A percentile compares a stretch with the other conserved stretches of the same genome.
phyloP scores from a whole-genome alignment of 2,113 vertebrate species.

The Cichladusa arquata region DNA sequence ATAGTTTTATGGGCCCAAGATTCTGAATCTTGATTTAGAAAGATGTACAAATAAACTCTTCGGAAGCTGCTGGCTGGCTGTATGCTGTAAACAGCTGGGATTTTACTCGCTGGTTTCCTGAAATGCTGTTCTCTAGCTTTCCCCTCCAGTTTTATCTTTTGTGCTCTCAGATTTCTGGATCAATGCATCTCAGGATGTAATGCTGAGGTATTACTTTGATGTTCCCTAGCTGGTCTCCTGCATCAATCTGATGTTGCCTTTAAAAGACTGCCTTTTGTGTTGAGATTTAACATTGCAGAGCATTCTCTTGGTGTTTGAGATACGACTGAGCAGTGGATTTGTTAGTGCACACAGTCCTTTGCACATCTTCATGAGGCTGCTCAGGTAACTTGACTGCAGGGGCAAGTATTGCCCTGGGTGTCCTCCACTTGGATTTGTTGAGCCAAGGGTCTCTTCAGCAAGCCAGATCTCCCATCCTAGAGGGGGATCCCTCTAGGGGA shows the following conservation, averaged over 20 bases:
- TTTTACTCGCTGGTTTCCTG: not conserved
- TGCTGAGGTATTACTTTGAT: not conserved
- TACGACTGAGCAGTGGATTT: not conserved
- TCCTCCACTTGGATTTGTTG: not conserved
- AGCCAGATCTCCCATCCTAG: not conserved
- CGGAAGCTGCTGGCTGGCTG: not conserved
- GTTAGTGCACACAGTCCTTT: not conserved
- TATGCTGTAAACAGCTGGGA: not conserved
- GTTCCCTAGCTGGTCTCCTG: not conserved
- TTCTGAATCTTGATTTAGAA: not conserved
- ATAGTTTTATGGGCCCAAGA: not conserved
- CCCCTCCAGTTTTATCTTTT: not conserved
- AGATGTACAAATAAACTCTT: not conserved
- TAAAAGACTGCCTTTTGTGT: not conserved
- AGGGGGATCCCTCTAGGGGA: not conserved
- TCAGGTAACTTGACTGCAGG: not conserved
- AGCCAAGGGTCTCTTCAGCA: not conserved
- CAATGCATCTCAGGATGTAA: not conserved
- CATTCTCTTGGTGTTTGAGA: not conserved
- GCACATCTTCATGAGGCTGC: not conserved
- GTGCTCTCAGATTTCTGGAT: conserved; percentile 12
- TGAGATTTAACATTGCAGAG: not conserved
- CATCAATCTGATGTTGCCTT: not conserved
- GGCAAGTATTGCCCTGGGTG: not conserved
- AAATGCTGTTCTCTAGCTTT: not conserved